Evolutionary conservation across 2,113 vertebrate genomes (phyloP), one percentile per base, ranked within the genome.

Genomic region (Hemiprocne comata): DNA sequence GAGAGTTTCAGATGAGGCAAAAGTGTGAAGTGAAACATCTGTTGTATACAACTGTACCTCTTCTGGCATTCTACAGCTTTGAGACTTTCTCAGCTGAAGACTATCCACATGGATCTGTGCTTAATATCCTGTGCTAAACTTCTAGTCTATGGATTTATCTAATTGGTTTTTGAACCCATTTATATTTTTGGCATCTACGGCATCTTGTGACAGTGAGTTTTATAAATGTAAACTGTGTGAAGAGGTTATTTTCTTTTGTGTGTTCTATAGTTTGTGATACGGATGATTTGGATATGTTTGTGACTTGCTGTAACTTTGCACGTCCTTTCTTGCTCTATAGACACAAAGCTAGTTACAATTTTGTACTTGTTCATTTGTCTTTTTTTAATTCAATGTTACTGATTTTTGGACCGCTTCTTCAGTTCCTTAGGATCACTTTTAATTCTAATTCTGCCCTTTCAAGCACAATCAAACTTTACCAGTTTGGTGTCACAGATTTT

Each of bases 151-250:
- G 76, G 64, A 86, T 87, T 51, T 88, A 80, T 70, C 38, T 67
- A 29, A 74, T 36, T 67, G 55, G 5, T 46, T 93, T 90, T 85
- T 81, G 34, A 93, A 86, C 17, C 51, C 53, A 17, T 78, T 80
- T 89, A 19, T 80, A 36, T 65, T 90, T 93, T 92, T 86, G 19
- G 66, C 75, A 86, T 51, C 89, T 92, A 14, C 31, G 4, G 76
- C 76, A 78, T 87, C 86, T 94, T 92, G 84, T 94, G 89, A 95
- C 86, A 92, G 93, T 87, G 84, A 87, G 72, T 92, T 95, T 86
- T 94, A n/a, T 92, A 84, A 75, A 84, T 84, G 76, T 94, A 28
- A 89, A 71, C 42, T 78, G 48, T 85, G 82, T 87, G 61, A 84
- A 89, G 65, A 88, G 76, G 48, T 94, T 92, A 38, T 87, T 58